These are phyloP conservation scores for Nasonia vitripennis DNA, from an alignment of 1,140 invertebrate species.

Conservation along the genomic window DNA sequence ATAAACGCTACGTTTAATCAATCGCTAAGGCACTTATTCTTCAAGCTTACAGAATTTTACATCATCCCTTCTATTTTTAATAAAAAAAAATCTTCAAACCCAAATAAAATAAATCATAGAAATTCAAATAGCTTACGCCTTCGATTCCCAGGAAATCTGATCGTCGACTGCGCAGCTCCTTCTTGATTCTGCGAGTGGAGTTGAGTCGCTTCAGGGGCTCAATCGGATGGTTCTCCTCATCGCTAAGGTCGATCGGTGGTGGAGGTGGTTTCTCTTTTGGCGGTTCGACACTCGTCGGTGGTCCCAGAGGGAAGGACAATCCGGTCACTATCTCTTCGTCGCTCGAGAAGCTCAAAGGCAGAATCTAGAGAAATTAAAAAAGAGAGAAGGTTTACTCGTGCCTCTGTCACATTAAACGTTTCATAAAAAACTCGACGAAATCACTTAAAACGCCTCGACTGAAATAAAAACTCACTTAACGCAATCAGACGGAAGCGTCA, in stretches of 20 bases:
- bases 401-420: too few species aligned
- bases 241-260: conserved; percentile 81
- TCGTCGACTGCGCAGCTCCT: conserved; percentile 87
- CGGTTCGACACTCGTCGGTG: conserved; percentile 81
- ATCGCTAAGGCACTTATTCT: neutral
- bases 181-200: conserved; percentile 89
- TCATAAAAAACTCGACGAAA: too few species aligned
- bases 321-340: conserved; percentile 70
- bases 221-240: conserved; percentile 71
- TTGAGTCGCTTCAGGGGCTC: conserved; percentile 83
- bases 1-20: too few species aligned
- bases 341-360: conserved; percentile 67
- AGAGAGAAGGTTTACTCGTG: too few species aligned
- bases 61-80: neutral
- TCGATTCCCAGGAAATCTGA: conserved; percentile 91
- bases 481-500: neutral
- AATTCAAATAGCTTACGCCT: conserved; percentile 70
- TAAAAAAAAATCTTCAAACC: neutral
- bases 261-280: conserved; percentile 91
- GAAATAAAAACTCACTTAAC: neutral
- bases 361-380: conserved; percentile 60
- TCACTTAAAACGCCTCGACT: neutral
- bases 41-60: neutral
- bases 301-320: conserved; percentile 71
- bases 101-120: neutral